Conservation (phyloP, 2,113 vertebrate species). For the Jaculus jaculus region DNA sequence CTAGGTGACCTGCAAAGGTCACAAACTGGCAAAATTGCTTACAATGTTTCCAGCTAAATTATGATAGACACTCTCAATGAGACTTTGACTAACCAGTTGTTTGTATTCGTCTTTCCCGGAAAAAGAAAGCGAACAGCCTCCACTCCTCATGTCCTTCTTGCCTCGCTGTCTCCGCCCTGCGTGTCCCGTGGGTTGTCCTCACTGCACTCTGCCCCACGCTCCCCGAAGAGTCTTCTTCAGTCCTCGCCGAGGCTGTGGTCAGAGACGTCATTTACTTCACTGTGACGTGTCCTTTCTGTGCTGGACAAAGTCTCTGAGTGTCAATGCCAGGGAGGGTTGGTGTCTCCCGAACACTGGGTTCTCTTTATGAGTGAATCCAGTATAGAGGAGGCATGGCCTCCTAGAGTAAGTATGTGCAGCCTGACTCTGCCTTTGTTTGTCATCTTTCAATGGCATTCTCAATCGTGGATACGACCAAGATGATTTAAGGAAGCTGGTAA, state of each 20-base stretch:
- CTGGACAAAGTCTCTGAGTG: conserved; percentile 3
- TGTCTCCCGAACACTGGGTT: neutral
- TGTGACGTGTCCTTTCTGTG: neutral
- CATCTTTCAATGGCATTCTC: neutral
- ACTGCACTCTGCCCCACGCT: too few species aligned
- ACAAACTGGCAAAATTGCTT: neutral
- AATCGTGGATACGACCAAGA: conserved; percentile 18
- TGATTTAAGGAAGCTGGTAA: conserved; percentile 64
- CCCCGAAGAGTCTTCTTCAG: neutral
- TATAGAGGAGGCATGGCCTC: neutral
- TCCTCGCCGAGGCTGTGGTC: neutral
- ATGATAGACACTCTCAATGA: neutral
- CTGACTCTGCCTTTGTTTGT: neutral
- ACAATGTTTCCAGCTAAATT: conserved; percentile 12
- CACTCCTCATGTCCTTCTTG: neutral
- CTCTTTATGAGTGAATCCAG: neutral
- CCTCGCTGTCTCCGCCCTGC: neutral
- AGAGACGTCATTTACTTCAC: neutral
- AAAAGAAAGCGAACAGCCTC: neutral
- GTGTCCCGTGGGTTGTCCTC: neutral
- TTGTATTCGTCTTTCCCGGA: neutral
- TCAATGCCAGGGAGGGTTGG: neutral
- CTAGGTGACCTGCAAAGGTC: neutral
- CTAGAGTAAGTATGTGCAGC: neutral
- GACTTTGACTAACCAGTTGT: neutral